These are phyloP conservation scores for Parnassius mnemosyne DNA, from an alignment of 2,888 invertebrate species.

Conservation along the genomic window DNA sequence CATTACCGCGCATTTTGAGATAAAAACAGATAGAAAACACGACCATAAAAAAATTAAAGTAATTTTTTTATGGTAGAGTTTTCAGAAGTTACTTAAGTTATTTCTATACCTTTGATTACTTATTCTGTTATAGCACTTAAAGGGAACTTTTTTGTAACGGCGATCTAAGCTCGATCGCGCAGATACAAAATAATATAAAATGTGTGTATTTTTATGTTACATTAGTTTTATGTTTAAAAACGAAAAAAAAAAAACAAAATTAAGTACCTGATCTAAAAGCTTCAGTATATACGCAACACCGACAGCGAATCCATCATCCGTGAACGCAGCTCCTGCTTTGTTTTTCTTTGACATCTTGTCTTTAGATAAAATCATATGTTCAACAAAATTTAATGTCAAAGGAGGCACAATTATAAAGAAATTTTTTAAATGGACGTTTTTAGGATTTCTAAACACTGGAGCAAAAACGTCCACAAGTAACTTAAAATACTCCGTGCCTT, in stretches of 20 bases:
- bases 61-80: too few relatives aligned
- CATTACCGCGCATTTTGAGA: too few relatives aligned
- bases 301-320: conserved; percentile 99
- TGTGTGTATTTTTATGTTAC: too few relatives aligned
- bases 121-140: too few relatives aligned
- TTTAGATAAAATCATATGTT: conserved; percentile 94
- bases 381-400: conserved; percentile 95
- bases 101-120: too few relatives aligned
- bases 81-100: too few relatives aligned
- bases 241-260: neutral
- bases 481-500: conserved; percentile 93
- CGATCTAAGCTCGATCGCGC: too few relatives aligned
- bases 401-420: conserved; percentile 97
- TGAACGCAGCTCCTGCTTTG: conserved; percentile 92
- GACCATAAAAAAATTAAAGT: too few relatives aligned
- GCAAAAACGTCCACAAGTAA: conserved; percentile 96
- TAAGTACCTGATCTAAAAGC: conserved; percentile 88
- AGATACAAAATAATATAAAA: too few relatives aligned
- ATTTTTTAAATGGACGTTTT: conserved; percentile 93
- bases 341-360: conserved; percentile 96
- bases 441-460: conserved; percentile 90
- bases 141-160: too few relatives aligned
- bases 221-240: too few relatives aligned
- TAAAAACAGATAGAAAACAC: too few relatives aligned
- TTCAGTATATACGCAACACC: conserved; percentile 96